A percentile compares a stretch with the other conserved stretches of the same genome.
These are phyloP conservation scores for Poicephalus meyeri DNA, from an alignment of 2,113 vertebrate genomes.

Conservation along the genomic window DNA sequence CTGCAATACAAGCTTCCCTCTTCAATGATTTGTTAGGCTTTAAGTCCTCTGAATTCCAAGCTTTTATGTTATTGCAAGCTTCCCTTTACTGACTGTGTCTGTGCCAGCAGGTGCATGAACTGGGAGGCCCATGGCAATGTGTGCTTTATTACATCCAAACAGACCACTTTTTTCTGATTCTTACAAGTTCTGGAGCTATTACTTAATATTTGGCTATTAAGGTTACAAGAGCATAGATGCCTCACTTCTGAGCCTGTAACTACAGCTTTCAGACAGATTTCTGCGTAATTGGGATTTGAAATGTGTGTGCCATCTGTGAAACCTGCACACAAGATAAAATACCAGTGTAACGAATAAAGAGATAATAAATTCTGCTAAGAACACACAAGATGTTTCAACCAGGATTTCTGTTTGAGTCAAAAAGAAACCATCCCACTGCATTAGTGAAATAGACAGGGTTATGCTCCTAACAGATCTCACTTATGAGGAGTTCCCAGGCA, in stretches of 20 bases:
- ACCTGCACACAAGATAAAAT: background rate
- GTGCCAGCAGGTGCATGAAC: constrained; percentile 49
- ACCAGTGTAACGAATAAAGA: background rate
- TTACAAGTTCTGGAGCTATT: constrained; percentile 1
- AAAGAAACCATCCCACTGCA: background rate
- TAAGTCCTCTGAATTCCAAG: constrained; percentile 38
- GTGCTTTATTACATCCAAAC: constrained; percentile 37
- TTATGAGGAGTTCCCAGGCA: background rate
- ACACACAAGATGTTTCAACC: background rate
- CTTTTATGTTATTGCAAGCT: constrained; percentile 52
- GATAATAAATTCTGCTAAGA: background rate
- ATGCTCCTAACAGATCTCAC: background rate
- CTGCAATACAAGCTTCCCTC: background rate
- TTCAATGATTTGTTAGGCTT: background rate
- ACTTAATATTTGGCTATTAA: background rate
- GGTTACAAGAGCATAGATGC: background rate
- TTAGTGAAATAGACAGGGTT: background rate
- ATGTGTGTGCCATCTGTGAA: background rate
- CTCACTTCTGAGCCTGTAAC: background rate
- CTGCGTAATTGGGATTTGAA: background rate
- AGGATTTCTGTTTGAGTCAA: background rate
- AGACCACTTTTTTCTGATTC: background rate
- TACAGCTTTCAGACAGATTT: background rate
- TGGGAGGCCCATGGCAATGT: background rate
- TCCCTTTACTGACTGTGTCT: constrained; percentile 13